Evolutionary conservation across 2,888 invertebrate species (phyloP), one percentile per base, ranked within the genome.

Genomic region (Folsomia candida): DNA sequence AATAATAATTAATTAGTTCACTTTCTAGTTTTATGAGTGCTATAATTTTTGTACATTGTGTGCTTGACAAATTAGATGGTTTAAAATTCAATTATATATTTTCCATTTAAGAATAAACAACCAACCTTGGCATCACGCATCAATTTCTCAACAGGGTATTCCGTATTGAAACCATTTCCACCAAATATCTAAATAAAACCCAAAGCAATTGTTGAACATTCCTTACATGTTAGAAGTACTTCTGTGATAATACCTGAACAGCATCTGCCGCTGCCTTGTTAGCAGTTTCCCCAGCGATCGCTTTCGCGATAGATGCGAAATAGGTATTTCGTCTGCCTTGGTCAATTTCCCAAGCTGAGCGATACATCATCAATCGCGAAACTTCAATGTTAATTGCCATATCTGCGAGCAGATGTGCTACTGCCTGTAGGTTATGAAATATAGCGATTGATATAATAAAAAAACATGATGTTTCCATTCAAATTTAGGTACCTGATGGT

Each of bases 61-160:
- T n/a, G n/a, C n/a, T n/a, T n/a, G n/a, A n/a, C n/a, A n/a, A n/a
- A n/a, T n/a, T n/a, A n/a, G n/a, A n/a, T n/a, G n/a, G n/a, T n/a
- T n/a, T n/a, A n/a, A n/a, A n/a, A n/a, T n/a, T n/a, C n/a, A n/a
- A n/a, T n/a, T n/a, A n/a, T n/a, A n/a, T n/a, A n/a, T n/a, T n/a
- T n/a, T n/a, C n/a, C n/a, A n/a, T n/a, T n/a, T n/a, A n/a, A n/a
- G n/a, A n/a, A n/a, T n/a, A n/a, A n/a, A n/a, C n/a, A n/a, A n/a
- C n/a, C n/a, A n/a, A n/a, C n/a, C n/a, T 99, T 99, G n/a, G 98
- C 98, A 84, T 99, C 98, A 69, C 98, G 87, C 97, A 98, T 98
- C 68, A 99, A 86, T 82, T 99, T 99, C 84, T 99, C 98, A 0
- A 97, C 98, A 0, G 98, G 98, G 84, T 98, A 99, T 29, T 98